Evolutionary conservation across 2,113 vertebrate species (phyloP).

Genomic region (Gorsachius goisagi): DNA sequence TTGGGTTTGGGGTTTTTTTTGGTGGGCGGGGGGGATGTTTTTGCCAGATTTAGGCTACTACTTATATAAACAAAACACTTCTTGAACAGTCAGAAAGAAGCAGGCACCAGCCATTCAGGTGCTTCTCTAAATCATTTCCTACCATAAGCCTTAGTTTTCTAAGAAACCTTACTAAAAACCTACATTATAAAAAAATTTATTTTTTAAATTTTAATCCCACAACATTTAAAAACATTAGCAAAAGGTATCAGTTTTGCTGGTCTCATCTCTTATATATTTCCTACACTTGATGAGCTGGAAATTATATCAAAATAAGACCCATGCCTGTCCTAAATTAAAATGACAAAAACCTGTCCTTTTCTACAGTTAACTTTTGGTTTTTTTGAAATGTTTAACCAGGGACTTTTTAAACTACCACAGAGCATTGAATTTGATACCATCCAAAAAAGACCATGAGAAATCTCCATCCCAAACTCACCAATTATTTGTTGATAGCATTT

Average conservation of each 20-base stretch:
- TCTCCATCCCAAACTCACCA: neutral
- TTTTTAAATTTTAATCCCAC: neutral
- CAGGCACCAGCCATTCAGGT: neutral
- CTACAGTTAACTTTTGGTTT: neutral
- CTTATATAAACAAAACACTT: neutral
- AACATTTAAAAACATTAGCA: neutral
- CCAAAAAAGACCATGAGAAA: neutral
- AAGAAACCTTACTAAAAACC: neutral
- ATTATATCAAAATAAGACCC: neutral
- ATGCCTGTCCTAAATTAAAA: neutral
- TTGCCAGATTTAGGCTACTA: neutral
- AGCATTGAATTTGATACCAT: neutral
- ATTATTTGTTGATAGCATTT: neutral
- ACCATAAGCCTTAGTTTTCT: neutral
- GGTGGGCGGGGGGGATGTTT: accelerated
- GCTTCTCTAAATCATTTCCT: neutral
- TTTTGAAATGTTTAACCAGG: neutral
- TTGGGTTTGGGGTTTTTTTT: no score
- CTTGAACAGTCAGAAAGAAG: neutral
- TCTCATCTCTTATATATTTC: neutral
- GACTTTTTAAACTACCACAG: neutral
- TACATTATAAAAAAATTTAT: neutral
- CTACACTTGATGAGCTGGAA: neutral
- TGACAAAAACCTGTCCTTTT: neutral
- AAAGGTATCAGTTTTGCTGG: neutral